A percentile compares a stretch with the other conserved stretches of the same genome.
phyloP scores from a whole-genome alignment of 2,797 vertebrate species.

The Heterohyrax brucei region DNA sequence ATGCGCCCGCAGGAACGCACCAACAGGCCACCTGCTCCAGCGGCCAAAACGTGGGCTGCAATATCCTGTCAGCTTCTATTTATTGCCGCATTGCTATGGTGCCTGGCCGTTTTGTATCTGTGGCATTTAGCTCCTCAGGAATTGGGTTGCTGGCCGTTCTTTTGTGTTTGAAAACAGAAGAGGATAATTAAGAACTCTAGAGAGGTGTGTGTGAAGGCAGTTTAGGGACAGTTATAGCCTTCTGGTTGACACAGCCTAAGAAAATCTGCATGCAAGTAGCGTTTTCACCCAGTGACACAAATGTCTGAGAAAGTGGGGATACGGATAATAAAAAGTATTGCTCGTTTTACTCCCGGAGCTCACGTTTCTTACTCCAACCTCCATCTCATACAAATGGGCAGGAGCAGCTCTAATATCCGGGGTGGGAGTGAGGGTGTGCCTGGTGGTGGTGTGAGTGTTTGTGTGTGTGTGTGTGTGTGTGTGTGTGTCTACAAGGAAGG shows the following conservation, averaged over 20 bases:
- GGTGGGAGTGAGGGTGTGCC: neutral
- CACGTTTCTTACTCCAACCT: neutral
- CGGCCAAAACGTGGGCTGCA: constrained; percentile 31
- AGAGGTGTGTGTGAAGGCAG: neutral
- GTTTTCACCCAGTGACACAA: neutral
- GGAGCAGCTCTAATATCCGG: neutral
- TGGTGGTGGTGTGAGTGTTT: no score
- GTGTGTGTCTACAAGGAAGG: neutral
- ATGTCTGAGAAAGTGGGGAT: neutral
- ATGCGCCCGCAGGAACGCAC: neutral
- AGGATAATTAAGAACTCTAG: neutral
- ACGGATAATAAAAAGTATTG: neutral
- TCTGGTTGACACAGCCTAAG: neutral
- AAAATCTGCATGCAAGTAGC: neutral
- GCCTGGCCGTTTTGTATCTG: neutral
- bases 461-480: neutral
- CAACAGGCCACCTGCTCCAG: neutral
- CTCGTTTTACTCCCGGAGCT: neutral
- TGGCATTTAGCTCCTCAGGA: neutral
- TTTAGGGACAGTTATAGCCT: neutral
- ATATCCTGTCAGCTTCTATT: constrained; percentile 45
- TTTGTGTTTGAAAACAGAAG: neutral
- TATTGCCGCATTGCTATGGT: neutral
- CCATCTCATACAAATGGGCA: neutral
- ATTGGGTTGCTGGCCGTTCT: neutral